These are phyloP conservation scores for Rattus rattus DNA, from an alignment of 2,113 vertebrate genomes.

Conservation along the genomic window DNA sequence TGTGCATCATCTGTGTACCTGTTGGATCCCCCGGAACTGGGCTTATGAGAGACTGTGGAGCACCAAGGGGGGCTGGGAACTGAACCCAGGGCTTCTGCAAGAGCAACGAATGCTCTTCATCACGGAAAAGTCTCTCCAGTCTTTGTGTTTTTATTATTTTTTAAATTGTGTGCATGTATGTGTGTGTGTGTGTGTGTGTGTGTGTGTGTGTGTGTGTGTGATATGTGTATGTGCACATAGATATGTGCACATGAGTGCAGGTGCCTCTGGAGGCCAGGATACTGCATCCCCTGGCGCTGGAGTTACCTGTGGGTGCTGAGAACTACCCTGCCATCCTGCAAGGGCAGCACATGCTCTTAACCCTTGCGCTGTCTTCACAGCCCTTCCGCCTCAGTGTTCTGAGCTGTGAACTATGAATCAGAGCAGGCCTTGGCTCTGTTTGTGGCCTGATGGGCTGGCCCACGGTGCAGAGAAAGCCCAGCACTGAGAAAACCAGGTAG, in stretches of 20 bases:
- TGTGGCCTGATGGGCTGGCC: not conserved
- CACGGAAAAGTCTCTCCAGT: not conserved
- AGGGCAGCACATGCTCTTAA: too few species aligned
- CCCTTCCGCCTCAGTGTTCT: not conserved
- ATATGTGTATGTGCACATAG: not conserved
- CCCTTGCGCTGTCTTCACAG: not conserved
- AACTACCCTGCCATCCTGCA: not conserved
- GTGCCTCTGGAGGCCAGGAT: not conserved
- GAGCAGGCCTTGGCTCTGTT: not conserved
- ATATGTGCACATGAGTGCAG: too few species aligned
- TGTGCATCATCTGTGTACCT: not conserved
- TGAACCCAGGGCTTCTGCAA: not conserved
- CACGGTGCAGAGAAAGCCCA: not conserved
- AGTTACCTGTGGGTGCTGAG: not conserved
- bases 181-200: not conserved
- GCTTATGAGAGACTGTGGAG: not conserved
- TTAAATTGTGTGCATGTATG: not conserved
- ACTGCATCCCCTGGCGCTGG: not conserved
- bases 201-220: not conserved
- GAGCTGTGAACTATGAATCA: not conserved
- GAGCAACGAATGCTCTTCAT: not conserved
- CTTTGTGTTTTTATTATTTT: not conserved
- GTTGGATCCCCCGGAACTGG: not conserved
- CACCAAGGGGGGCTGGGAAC: not conserved
- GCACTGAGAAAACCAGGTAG: fast-evolving